These are phyloP conservation scores for Melieria omissa DNA, from an alignment of 2,888 invertebrate species.

Conservation along the genomic window DNA sequence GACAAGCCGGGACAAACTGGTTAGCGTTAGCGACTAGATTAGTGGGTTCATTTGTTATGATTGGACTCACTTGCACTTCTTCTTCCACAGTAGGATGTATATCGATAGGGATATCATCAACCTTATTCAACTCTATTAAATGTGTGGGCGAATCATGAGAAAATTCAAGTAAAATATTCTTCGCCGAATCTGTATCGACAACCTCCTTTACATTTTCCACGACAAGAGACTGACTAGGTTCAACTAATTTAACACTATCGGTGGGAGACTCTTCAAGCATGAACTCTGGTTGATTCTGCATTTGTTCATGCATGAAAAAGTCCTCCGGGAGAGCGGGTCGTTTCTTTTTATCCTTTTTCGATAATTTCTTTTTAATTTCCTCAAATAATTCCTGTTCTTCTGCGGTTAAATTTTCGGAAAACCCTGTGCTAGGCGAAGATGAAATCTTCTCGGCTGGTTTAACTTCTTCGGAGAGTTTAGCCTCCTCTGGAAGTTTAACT, in stretches of 20 bases:
- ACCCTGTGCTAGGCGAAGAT: neutral
- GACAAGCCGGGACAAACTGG: constrained; percentile 52
- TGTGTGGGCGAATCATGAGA: constrained; percentile 43
- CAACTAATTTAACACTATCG: neutral
- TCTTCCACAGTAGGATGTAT: constrained; percentile 50
- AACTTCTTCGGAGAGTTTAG: neutral
- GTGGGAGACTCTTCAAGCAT: constrained; percentile 11
- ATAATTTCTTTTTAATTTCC: constrained; percentile 62
- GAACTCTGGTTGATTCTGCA: constrained; percentile 1
- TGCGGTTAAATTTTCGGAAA: constrained; percentile 54
- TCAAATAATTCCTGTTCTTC: constrained; percentile 64
- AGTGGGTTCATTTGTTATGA: constrained; percentile 41
- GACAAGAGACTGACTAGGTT: too few relatives aligned
- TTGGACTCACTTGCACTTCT: constrained; percentile 54
- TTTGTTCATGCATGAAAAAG: constrained; percentile 49
- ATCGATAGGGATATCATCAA: constrained; percentile 29
- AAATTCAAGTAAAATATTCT: constrained; percentile 5
- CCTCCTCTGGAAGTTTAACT: too few relatives aligned
- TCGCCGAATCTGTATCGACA: neutral
- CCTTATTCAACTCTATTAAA: constrained; percentile 44
- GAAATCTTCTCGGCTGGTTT: neutral
- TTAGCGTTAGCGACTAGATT: constrained; percentile 54
- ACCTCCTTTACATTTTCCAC: neutral
- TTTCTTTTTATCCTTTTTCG: constrained; percentile 65
- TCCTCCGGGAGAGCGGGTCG: constrained; percentile 64